phyloP scores from a whole-genome alignment of 2,888 invertebrate genomes.

The Cheilosia vulpina region DNA sequence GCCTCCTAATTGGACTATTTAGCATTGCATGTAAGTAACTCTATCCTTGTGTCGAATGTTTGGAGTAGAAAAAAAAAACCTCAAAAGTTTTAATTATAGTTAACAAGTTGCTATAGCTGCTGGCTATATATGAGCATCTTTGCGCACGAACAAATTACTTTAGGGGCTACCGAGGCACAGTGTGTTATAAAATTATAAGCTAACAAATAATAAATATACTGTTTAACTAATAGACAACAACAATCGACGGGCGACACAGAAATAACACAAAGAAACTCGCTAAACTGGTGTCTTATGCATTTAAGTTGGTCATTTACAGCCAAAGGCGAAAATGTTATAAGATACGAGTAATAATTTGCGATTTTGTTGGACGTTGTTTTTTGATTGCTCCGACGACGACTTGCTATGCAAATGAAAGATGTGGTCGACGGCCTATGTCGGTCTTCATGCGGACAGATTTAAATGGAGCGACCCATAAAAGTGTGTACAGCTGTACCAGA shows the following conservation, averaged over 20 bases:
- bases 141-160: slow-evolving; percentile 33
- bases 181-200: slow-evolving; percentile 21
- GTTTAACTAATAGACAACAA: slow-evolving; percentile 42
- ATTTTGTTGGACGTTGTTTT: slow-evolving; percentile 35
- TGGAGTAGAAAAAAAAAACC: background rate
- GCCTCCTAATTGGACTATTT: slow-evolving; percentile 63
- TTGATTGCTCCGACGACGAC: slow-evolving; percentile 25
- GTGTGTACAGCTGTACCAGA: too few relatives aligned
- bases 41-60: slow-evolving; percentile 37
- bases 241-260: slow-evolving; percentile 30
- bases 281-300: slow-evolving; percentile 74
- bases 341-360: slow-evolving; percentile 49
- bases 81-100: background rate
- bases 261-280: slow-evolving; percentile 55
- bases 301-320: slow-evolving; percentile 70
- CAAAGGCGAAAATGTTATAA: slow-evolving; percentile 67
- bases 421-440: background rate
- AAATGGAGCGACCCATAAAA: too few relatives aligned
- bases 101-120: slow-evolving; percentile 31
- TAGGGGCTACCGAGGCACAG: slow-evolving; percentile 29
- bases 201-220: slow-evolving; percentile 31
- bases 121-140: background rate
- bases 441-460: too few relatives aligned
- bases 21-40: slow-evolving; percentile 64
- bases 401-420: slow-evolving; percentile 40